These are phyloP conservation scores for Diaphora mendica DNA, from an alignment of 2,888 invertebrate species.

Conservation along the genomic window DNA sequence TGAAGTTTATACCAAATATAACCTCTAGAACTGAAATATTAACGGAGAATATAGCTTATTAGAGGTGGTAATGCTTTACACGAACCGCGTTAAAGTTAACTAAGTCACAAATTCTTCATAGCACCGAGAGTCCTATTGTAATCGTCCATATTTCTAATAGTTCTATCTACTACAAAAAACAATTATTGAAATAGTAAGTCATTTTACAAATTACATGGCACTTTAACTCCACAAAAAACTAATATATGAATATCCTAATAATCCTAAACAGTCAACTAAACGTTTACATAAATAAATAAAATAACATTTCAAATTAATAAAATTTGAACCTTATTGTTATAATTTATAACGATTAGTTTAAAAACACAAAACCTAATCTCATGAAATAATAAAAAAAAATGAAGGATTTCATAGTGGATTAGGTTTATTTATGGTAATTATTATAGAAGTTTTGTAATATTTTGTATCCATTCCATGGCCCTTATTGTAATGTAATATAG, in stretches of 20 bases:
- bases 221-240: conserved; percentile 31
- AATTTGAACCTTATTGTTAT: not conserved
- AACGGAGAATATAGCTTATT: not conserved
- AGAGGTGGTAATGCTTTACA: not conserved
- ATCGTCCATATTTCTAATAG: not conserved
- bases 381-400: conserved; percentile 31
- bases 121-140: not conserved
- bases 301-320: conserved; percentile 44
- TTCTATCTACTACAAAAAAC: not conserved
- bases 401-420: conserved; percentile 35
- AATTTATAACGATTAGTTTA: conserved; percentile 52
- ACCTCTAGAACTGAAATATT: not conserved
- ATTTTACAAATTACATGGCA: conserved; percentile 5
- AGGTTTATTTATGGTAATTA: conserved; percentile 53
- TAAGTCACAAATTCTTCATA: not conserved
- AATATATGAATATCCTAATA: conserved; percentile 27
- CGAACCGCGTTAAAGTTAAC: too few relatives aligned
- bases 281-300: conserved; percentile 48
- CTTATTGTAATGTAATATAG: conserved; percentile 79
- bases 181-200: not conserved
- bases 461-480: conserved; percentile 84
- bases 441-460: conserved; percentile 75
- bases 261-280: conserved; percentile 45
- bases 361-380: conserved; percentile 35
- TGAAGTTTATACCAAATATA: not conserved